Evolutionary conservation across 2,888 invertebrate genomes (phyloP), one percentile per base, ranked within the genome.

Genomic region (Aelia acuminata): DNA sequence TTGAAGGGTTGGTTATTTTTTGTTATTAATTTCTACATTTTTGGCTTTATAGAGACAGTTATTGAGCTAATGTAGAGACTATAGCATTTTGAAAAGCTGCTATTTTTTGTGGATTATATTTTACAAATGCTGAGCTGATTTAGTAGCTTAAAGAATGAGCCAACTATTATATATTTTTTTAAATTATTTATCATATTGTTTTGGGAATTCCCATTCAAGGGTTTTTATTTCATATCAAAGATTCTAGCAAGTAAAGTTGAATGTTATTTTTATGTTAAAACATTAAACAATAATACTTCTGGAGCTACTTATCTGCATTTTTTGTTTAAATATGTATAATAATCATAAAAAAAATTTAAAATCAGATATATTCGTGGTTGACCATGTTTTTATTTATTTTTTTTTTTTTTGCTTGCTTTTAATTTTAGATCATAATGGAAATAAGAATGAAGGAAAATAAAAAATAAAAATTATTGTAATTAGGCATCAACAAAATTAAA

Each of bases 1-100:
- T 20, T 26, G n/a, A 87, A 87, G 87, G 87, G 87, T 87, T 80
- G 87, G 87, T 87, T 84, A 31, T 84, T 84, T 50, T 80, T 47
- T 47, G 31, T 31, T 50, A 35, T 3, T 85, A 26, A 50, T 49
- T 26, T 85, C 53, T 11, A 49, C n/a, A n/a, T n/a, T n/a, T 49
- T 31, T 85, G 22, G 49, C 53, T 85, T 85, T 80, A n/a, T n/a
- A 80, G 80, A 80, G 80, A 26, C 80, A 80, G 43, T 80, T 43
- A 43, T 80, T n/a, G 39, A 22, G 80, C 35, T 13, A 80, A 43
- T 85, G 53, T 50, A 50, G 85, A 47, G 85, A 47, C 4, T 35
- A 85, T n/a, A 26, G 47, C n/a, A 85, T 53, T 85, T 85, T 85
- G 22, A 50, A 35, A 50, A 50, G 26, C 85, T 43, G 85, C 53